Conservation (phyloP, 92 coral and sea anemone species). For the Phenganax marumi region DNA sequence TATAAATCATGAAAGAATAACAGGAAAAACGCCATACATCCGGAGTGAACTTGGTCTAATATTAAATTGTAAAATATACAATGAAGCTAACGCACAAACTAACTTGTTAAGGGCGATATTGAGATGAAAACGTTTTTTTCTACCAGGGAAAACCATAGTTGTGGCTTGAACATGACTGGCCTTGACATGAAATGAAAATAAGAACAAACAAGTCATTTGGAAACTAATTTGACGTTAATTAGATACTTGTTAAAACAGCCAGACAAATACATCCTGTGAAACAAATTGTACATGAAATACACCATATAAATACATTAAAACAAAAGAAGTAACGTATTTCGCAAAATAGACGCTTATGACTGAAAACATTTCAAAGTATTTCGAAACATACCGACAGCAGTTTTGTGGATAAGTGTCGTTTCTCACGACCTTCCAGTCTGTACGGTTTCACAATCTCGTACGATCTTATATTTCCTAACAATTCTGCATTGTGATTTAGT, state of each 20-base stretch:
- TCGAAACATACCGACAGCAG: not conserved
- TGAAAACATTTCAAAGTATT: not conserved
- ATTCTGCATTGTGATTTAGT: constrained; percentile 4
- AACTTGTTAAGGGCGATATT: constrained; percentile 66
- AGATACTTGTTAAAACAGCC: too few species aligned
- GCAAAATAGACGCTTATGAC: too few species aligned
- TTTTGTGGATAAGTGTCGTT: constrained; percentile 20
- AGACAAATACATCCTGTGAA: too few species aligned
- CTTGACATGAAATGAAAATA: constrained; percentile 21
- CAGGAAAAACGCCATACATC: constrained; percentile 18
- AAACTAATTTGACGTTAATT: too few species aligned
- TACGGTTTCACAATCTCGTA: constrained; percentile 40
- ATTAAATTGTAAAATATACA: not conserved
- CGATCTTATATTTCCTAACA: constrained; percentile 11
- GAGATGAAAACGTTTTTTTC: constrained; percentile 57
- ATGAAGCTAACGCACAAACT: not conserved
- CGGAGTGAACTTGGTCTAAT: not conserved
- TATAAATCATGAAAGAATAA: not conserved
- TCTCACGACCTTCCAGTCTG: constrained; percentile 20
- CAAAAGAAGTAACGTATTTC: too few species aligned
- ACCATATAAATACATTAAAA: not conserved
- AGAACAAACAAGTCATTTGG: too few species aligned
- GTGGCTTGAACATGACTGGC: constrained; percentile 54
- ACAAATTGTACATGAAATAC: not conserved
- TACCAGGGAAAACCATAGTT: constrained; percentile 53